Conservation (phyloP, 2,797 vertebrate species). For the Artibeus jamaicensis region DNA sequence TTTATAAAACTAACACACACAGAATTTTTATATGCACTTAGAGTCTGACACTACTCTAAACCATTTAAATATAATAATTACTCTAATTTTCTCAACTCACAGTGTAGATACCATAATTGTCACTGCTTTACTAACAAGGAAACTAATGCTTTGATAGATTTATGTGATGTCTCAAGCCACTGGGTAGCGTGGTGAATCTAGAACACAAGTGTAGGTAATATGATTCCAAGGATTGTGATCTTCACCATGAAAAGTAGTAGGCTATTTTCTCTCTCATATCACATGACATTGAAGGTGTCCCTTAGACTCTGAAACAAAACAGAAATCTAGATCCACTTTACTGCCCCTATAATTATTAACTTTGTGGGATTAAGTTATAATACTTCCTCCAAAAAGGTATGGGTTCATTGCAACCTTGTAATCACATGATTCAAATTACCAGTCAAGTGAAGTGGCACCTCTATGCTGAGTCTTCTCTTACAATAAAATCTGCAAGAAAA, state of each 20-base stretch:
- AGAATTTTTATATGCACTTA: background rate
- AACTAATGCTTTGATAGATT: background rate
- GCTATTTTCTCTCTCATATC: background rate
- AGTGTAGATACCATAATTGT: too few species aligned
- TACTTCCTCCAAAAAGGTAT: background rate
- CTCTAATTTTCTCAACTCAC: background rate
- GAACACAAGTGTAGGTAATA: background rate
- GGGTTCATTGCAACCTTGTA: background rate
- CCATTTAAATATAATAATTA: background rate
- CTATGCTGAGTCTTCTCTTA: background rate
- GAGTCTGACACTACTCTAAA: background rate
- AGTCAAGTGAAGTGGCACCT: background rate
- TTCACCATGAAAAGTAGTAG: accelerated
- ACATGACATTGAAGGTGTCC: background rate
- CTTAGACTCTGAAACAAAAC: background rate
- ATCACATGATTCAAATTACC: background rate
- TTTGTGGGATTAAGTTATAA: background rate
- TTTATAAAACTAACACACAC: background rate
- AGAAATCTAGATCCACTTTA: background rate
- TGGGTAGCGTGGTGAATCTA: accelerated
- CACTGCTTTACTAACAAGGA: background rate
- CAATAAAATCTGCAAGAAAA: background rate
- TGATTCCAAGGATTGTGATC: background rate
- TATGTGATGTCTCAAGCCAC: accelerated
- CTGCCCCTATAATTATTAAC: background rate